These are phyloP conservation scores for Scaptomyza polygonia DNA, from an alignment of 2,888 invertebrate species.

Conservation along the genomic window DNA sequence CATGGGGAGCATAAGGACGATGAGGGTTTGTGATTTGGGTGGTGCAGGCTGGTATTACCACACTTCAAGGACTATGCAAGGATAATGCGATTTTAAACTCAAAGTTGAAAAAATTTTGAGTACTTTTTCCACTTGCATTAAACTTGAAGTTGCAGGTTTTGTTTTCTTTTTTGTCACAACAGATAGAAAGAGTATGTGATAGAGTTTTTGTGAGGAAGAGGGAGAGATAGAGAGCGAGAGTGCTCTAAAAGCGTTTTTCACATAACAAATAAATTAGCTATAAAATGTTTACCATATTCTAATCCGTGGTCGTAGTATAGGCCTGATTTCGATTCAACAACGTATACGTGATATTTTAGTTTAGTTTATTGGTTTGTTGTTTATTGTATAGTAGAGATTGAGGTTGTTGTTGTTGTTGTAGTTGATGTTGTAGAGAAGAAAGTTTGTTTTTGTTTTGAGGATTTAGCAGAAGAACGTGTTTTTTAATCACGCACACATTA, in stretches of 20 bases:
- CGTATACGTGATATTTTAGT: constrained; percentile 42
- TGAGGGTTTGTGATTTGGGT: neutral
- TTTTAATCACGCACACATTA: constrained; percentile 45
- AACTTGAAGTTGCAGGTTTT: constrained; percentile 9
- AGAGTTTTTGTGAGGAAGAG: neutral
- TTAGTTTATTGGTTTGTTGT: constrained; percentile 38
- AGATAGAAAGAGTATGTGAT: constrained; percentile 1
- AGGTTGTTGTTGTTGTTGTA: constrained; percentile 25
- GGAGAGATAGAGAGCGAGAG: constrained; percentile 7
- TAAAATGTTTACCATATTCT: constrained; percentile 92
- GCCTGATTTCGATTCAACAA: constrained; percentile 85
- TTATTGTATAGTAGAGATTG: constrained; percentile 36
- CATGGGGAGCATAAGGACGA: constrained; percentile 1
- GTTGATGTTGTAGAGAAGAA: constrained; percentile 18
- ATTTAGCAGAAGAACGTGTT: constrained; percentile 31
- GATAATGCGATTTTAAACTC: constrained; percentile 8
- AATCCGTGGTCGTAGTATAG: constrained; percentile 95
- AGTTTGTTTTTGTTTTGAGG: neutral
- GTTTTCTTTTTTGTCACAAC: constrained; percentile 6
- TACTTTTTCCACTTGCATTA: constrained; percentile 2
- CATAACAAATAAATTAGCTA: constrained; percentile 77
- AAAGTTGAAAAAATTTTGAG: neutral
- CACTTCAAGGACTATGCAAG: constrained; percentile 28
- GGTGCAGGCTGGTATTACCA: neutral
- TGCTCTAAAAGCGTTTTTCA: constrained; percentile 52